Evolutionary conservation across 2,888 invertebrate genomes (phyloP).

Genomic region (Sylvicola fuscatus): DNA sequence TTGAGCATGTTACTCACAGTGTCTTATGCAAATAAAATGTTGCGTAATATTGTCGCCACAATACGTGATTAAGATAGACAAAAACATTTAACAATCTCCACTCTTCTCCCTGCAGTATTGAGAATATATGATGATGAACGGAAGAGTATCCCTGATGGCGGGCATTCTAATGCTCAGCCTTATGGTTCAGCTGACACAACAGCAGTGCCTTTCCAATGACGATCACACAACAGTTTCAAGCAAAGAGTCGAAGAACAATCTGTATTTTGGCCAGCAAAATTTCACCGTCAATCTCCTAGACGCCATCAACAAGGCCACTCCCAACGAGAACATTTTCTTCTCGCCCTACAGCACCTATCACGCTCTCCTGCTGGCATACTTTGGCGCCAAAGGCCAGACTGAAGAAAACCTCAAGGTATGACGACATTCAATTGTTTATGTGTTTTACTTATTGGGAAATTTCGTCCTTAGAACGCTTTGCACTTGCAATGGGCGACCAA

Average conservation of each 20-base stretch:
- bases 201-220: conserved; percentile 10
- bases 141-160: no score
- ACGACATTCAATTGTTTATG: neutral
- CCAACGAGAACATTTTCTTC: conserved; percentile 62
- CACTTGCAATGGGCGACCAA: conserved; percentile 24
- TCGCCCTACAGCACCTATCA: conserved; percentile 76
- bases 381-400: conserved; percentile 50
- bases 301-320: conserved; percentile 39
- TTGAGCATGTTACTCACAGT: no score
- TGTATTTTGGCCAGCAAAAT: conserved; percentile 38
- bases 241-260: conserved; percentile 7
- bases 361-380: conserved; percentile 56
- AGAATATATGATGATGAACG: no score
- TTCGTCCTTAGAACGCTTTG: conserved; percentile 10
- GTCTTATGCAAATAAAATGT: no score
- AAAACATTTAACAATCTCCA: no score
- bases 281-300: conserved; percentile 53
- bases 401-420: conserved; percentile 36
- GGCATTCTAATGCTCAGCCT: no score
- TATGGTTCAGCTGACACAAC: no score
- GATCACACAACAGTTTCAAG: neutral
- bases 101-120: no score
- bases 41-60: no score
- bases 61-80: no score
- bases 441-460: neutral